Evolutionary conservation across 2,113 vertebrate genomes (phyloP), one percentile per base, ranked within the genome.

Genomic region (Scomber scombrus): DNA sequence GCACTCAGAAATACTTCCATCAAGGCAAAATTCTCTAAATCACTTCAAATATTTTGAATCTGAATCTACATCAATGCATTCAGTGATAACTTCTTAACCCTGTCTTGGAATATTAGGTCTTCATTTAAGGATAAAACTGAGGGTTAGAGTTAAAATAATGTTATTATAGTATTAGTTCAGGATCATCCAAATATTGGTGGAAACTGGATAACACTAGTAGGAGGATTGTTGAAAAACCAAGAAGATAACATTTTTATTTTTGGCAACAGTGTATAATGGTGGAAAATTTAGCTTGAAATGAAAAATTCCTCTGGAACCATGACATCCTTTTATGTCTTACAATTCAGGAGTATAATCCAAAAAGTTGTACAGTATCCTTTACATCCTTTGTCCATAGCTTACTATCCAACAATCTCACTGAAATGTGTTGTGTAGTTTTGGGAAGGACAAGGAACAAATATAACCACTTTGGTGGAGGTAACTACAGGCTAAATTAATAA

Each of bases 81-180:
- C 31, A 34, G 7, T 7, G 31, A 34, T 34, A 34, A 34, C 31
- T 34, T 5, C 31, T 34, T 34, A 34, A 2, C 15, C 40, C 4
- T 26, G 23, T 26, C 23, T 26, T 26, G 23, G 47, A 62, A 43
- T 52, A 45, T 23, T 19, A 47, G 16, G 3, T 3, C 29, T 71
- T 43, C 47, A 50, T 8, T 7, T 47, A 55, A 66, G 11, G 31
- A 61, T 70, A 16, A 77, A 60, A 58, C 31, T 54, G 31, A 63
- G 15, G 21, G 15, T 56, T 31, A 29, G 1, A 13, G 3, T 15
- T 31, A 14, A 26, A 26, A 26, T 26, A 2, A 26, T 26, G 2
- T 26, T 26, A 26, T 26, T 26, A 26, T 45, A 55, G 9, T 40
- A 40, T 40, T 40, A 40, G 34, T 40, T 40, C 34, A 40, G 34